phyloP scores from a whole-genome alignment of 2,888 invertebrate species.

The Azorinus chamasolen region DNA sequence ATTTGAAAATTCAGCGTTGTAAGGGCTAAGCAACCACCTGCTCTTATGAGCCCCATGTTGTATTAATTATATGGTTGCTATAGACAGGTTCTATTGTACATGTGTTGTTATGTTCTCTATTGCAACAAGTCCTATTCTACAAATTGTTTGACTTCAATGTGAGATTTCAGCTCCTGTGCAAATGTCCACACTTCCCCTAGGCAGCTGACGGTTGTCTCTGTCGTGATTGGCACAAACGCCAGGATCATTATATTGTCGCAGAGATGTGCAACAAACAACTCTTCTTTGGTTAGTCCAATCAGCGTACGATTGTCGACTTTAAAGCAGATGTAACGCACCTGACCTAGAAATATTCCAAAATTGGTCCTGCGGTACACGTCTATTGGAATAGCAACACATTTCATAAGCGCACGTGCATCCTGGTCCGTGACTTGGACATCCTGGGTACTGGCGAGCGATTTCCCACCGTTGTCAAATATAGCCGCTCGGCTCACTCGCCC shows the following conservation, averaged over 20 bases:
- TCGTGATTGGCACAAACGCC: slow-evolving; percentile 57
- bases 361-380: slow-evolving; percentile 60
- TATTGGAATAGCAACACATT: slow-evolving; percentile 62
- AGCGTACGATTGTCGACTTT: slow-evolving; percentile 63
- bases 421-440: slow-evolving; percentile 65
- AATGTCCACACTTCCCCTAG: slow-evolving; percentile 74
- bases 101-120: too few relatives aligned
- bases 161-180: slow-evolving; percentile 67
- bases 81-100: too few relatives aligned
- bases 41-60: too few relatives aligned
- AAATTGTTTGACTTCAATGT: slow-evolving; percentile 69
- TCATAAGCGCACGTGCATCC: slow-evolving; percentile 62
- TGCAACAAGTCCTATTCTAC: slow-evolving; percentile 51
- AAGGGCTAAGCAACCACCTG: too few relatives aligned
- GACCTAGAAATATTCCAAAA: slow-evolving; percentile 69
- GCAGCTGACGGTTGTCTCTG: slow-evolving; percentile 60
- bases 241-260: slow-evolving; percentile 70
- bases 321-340: slow-evolving; percentile 65
- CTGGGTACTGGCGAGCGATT: slow-evolving; percentile 62
- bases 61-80: too few relatives aligned
- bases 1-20: too few relatives aligned
- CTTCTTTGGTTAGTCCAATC: slow-evolving; percentile 64
- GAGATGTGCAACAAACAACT: slow-evolving; percentile 67
- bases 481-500: slow-evolving; percentile 65
- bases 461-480: slow-evolving; percentile 68